Percentiles rank a stretch among this genome's conserved stretches.
Evolutionary conservation across 2,797 vertebrate species (phyloP).

Genomic region (Apogon talboti): DNA sequence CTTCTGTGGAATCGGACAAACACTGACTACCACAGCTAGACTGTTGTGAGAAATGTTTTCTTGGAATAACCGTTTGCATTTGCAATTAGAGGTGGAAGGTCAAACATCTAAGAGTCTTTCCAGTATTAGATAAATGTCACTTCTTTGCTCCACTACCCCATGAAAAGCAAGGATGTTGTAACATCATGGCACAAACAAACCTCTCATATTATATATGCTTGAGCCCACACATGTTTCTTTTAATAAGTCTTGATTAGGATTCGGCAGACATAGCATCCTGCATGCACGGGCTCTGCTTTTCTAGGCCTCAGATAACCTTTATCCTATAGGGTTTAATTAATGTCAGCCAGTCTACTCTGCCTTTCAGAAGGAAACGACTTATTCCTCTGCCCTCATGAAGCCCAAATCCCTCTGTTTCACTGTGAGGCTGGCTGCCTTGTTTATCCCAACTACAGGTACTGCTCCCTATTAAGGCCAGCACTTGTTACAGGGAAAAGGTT

Average conservation of each 20-base stretch:
- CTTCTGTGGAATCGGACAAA: slow-evolving; percentile 20
- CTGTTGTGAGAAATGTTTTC: neutral
- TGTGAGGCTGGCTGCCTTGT: slow-evolving; percentile 78
- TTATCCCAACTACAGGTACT: slow-evolving; percentile 85
- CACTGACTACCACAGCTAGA: neutral
- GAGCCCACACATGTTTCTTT: slow-evolving; percentile 62
- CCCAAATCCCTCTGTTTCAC: slow-evolving; percentile 85
- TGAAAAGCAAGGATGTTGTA: slow-evolving; percentile 22
- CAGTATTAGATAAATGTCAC: slow-evolving; percentile 20
- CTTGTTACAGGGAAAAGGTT: slow-evolving; percentile 84
- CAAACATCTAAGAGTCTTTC: neutral
- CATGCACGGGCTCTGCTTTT: slow-evolving; percentile 75
- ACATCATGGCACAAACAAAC: slow-evolving; percentile 37
- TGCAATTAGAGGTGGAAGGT: slow-evolving; percentile 10
- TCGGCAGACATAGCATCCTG: slow-evolving; percentile 69
- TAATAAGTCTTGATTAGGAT: slow-evolving; percentile 81
- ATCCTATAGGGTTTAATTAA: slow-evolving; percentile 89
- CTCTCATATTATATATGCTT: slow-evolving; percentile 38
- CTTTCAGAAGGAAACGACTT: slow-evolving; percentile 85
- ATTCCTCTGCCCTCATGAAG: slow-evolving; percentile 82
- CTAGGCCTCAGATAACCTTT: slow-evolving; percentile 86
- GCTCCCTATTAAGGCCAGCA: slow-evolving; percentile 85
- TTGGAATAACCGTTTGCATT: slow-evolving; percentile 11
- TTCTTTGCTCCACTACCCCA: slow-evolving; percentile 10
- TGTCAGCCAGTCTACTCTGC: slow-evolving; percentile 81